These are phyloP conservation scores for Stichopus chloronotus DNA, from an alignment of 35 echinoderm and acorn worm species.

Conservation along the genomic window DNA sequence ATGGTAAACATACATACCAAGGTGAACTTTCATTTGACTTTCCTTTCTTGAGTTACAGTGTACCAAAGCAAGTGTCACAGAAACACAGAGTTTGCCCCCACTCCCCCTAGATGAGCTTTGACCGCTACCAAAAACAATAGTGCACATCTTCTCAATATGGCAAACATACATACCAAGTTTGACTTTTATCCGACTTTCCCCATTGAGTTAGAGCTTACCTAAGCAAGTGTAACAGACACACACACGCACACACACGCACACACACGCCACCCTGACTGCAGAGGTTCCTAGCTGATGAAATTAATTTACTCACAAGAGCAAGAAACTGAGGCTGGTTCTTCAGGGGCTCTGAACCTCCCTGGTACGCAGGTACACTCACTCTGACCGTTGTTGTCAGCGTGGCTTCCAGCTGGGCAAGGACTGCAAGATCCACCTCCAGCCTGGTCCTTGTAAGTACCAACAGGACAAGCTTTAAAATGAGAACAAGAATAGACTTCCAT, in stretches of 20 bases:
- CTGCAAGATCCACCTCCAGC: neutral
- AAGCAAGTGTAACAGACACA: neutral
- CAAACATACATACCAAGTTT: too few species aligned
- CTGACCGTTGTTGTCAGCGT: neutral
- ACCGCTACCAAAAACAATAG: too few species aligned
- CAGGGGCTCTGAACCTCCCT: neutral
- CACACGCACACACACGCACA: neutral
- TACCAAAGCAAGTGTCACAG: too few species aligned
- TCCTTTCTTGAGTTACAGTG: too few species aligned
- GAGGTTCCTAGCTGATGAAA: neutral
- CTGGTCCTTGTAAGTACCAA: conserved; percentile 41
- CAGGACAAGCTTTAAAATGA: conserved; percentile 47
- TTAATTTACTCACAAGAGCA: conserved; percentile 30
- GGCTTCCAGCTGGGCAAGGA: conserved; percentile 22
- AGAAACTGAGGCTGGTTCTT: conserved; percentile 17
- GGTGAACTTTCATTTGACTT: too few species aligned
- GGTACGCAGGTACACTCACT: conserved; percentile 30
- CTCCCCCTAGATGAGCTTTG: too few species aligned
- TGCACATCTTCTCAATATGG: too few species aligned
- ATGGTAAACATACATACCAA: too few species aligned
- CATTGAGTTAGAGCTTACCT: neutral
- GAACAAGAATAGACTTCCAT: neutral
- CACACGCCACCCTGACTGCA: neutral
- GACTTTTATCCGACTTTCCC: too few species aligned
- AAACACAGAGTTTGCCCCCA: too few species aligned